These are phyloP conservation scores for Ericerus pela DNA, from an alignment of 1,140 invertebrate species.

Conservation along the genomic window DNA sequence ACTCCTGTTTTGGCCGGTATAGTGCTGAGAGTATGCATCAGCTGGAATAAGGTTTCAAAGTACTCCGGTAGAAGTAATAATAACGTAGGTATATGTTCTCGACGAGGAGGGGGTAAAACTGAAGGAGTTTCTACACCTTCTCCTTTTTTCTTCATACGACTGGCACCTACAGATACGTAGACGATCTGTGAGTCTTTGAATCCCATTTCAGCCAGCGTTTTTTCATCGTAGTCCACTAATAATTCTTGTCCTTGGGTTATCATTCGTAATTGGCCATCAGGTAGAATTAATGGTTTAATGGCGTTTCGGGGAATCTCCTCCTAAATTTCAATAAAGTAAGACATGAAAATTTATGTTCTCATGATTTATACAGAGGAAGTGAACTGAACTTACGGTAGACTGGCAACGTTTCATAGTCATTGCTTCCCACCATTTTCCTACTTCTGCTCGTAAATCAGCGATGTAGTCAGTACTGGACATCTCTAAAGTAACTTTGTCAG, in stretches of 20 bases:
- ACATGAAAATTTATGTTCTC: too few relatives aligned
- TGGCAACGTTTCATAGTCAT: slow-evolving; percentile 1
- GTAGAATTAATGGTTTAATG: neutral
- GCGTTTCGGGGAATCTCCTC: slow-evolving; percentile 1
- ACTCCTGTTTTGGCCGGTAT: slow-evolving; percentile 56
- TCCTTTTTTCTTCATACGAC: slow-evolving; percentile 52
- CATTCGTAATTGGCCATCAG: slow-evolving; percentile 70
- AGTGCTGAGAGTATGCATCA: slow-evolving; percentile 75
- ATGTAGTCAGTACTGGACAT: slow-evolving; percentile 68
- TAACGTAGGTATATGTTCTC: slow-evolving; percentile 68
- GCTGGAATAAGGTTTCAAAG: slow-evolving; percentile 75
- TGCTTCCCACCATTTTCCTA: slow-evolving; percentile 68
- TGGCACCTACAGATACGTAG: slow-evolving; percentile 72
- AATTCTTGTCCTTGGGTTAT: slow-evolving; percentile 87
- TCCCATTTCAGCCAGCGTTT: slow-evolving; percentile 71
- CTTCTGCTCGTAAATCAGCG: slow-evolving; percentile 79
- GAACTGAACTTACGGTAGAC: neutral
- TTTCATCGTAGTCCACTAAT: slow-evolving; percentile 83
- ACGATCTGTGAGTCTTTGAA: slow-evolving; percentile 78
- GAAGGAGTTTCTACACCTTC: slow-evolving; percentile 54
- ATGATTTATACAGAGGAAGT: too few relatives aligned
- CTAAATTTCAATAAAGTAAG: neutral
- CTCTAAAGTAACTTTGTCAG: slow-evolving; percentile 57
- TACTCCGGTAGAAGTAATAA: slow-evolving; percentile 67
- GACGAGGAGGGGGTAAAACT: slow-evolving; percentile 57